Evolutionary conservation across 1,140 invertebrate genomes (phyloP), one percentile per base, ranked within the genome.

Genomic region (Brachionus angularis): DNA sequence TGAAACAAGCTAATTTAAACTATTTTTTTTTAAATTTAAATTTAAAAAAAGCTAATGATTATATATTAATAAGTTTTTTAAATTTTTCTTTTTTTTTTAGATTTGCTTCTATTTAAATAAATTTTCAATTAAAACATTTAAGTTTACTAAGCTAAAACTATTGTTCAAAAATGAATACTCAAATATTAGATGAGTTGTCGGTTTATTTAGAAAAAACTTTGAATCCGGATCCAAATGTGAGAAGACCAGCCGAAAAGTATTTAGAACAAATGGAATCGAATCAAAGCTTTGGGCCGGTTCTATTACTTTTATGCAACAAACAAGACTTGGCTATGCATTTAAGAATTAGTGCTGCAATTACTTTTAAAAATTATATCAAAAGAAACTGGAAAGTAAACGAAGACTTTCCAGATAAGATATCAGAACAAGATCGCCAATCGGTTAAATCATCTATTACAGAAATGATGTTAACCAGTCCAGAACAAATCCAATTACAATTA

Each of bases 331-430:
- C 92, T 74, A 81, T 88, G 72, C 78, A 88, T 5, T 89, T 96
- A 50, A 84, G 91, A 76, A 84, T 93, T 44, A 89, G 91, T 36
- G 91, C 90, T 49, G 88, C 93, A 46, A 88, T 98, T 74, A 88
- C 89, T 14, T 95, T 98, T 77, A 98, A 98, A 80, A 98, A 98
- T 81, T 95, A 89, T 80, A 87, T 96, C 5, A 96, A 96, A 80
- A 84, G 91, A 64, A 94, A 96, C 83, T 98, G 95, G 95, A 84
- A 84, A 86, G 85, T 27, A 39, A 42, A 29, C 53, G 90, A 90
- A 82, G 91, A 93, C 82, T 78, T 74, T 8, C 82, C 84, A 5
- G 88, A 95, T 82, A 86, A 87, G 74, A 93, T 97, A 75, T 88
- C 91, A 77, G 79, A 79, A 47, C 83, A 86, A 72, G 93, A 96